Evolutionary conservation across 2,888 invertebrate species (phyloP), one percentile per base, ranked within the genome.

Genomic region (Barypeithes pellucidus): DNA sequence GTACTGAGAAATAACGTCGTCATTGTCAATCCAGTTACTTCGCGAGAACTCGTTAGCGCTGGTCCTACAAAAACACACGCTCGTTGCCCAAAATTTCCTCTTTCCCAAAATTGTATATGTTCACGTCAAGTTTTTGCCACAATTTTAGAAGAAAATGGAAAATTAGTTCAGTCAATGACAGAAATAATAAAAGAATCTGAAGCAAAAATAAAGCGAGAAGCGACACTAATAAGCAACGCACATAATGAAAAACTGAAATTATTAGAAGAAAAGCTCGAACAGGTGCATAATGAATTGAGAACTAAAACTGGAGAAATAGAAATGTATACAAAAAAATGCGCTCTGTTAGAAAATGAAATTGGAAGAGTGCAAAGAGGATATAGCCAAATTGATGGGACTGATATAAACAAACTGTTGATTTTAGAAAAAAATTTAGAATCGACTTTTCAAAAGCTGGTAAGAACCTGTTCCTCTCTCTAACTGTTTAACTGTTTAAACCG

Each of bases 401-500:
- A 77, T 16, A 81, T 80, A 8, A 81, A 82, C 11, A 85, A 84
- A 77, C 78, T 90, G 8, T 83, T 88, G 5, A 77, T 89, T 0
- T 87, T 89, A 11, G 90, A 90, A 78, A 88, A 89, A 80, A 88
- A 88, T 81, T 80, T 90, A 33, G 90, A 90, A 81, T 84, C 88
- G 0, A 89, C 89, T 80, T 90, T 89, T 80, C 89, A 90, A 79
- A 90, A 90, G 85, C 79, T 90, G 86, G 90, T 90, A 82, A 82
- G 77, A 78, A 33, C 4, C 8, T 5, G 4, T 5, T 33, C 4
- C 5, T 39, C 12, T 39, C 39, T 11, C 2, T 11, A 39, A n/a
- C 5, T 39, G 5, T 39, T 39, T 39, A 11, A 5, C 39, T n/a
- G n/a, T n/a, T n/a, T n/a, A n/a, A n/a, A n/a, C n/a, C n/a, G n/a